A percentile compares a stretch with the other conserved stretches of the same genome.
phyloP scores from a whole-genome alignment of 2,888 invertebrate genomes.

The Agonopterix subpropinquella region DNA sequence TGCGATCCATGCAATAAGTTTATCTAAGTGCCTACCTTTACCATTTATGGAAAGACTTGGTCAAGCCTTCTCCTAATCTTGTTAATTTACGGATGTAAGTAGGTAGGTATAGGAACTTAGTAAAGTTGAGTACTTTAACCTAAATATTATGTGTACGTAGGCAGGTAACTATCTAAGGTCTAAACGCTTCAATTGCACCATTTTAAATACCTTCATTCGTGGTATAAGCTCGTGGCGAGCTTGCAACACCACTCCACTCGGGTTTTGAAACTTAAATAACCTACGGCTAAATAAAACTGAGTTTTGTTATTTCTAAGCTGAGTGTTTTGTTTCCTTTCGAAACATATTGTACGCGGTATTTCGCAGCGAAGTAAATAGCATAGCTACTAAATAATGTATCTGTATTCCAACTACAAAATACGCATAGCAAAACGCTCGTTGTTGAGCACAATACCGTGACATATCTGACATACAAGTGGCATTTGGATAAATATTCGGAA shows the following conservation, averaged over 20 bases:
- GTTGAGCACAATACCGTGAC: conserved; percentile 32
- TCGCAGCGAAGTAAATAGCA: not conserved
- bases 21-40: too few species aligned
- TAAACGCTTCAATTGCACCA: not conserved
- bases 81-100: too few species aligned
- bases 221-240: conserved; percentile 9
- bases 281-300: conserved; percentile 7
- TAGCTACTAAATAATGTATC: not conserved
- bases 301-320: not conserved
- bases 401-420: conserved; percentile 1
- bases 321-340: conserved; percentile 16
- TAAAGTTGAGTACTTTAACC: not conserved
- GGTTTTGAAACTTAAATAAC: conserved; percentile 7
- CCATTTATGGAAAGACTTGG: too few species aligned
- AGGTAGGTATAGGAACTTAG: too few species aligned
- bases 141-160: not conserved
- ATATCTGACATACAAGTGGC: conserved; percentile 48
- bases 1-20: too few species aligned
- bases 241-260: conserved; percentile 15
- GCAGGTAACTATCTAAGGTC: too few species aligned
- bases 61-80: too few species aligned
- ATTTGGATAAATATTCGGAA: conserved; percentile 44
- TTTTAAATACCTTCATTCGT: conserved; percentile 6
- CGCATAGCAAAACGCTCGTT: not conserved
- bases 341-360: conserved; percentile 20